Evolutionary conservation across 2,888 invertebrate genomes (phyloP).

Genomic region (Macrostomum cliftonense): DNA sequence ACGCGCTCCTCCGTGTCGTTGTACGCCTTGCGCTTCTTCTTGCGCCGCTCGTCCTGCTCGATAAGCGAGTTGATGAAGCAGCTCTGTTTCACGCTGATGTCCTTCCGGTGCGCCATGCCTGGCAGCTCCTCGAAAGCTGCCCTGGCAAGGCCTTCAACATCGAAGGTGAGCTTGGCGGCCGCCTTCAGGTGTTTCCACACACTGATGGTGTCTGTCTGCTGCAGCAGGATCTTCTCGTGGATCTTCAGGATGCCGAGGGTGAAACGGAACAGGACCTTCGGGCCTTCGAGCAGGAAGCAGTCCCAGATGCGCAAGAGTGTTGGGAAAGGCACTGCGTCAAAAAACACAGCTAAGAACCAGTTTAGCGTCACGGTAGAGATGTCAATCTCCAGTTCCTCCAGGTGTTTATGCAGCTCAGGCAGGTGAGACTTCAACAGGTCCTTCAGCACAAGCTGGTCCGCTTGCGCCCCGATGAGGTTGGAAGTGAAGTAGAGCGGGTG

Average conservation of each 20-base stretch:
- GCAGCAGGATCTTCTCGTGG: constrained; percentile 39
- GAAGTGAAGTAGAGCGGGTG: constrained; percentile 41
- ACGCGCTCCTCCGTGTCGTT: constrained; percentile 9
- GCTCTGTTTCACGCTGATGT: constrained; percentile 37
- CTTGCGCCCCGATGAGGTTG: constrained; percentile 41
- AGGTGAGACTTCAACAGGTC: constrained; percentile 39
- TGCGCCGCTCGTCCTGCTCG: constrained; percentile 35
- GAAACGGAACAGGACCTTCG: constrained; percentile 43
- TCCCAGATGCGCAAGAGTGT: constrained; percentile 43
- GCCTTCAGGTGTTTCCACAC: constrained; percentile 41
- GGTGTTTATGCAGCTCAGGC: constrained; percentile 37
- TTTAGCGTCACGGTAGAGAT: constrained; percentile 42
- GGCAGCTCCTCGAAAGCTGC: constrained; percentile 39
- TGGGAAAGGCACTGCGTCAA: constrained; percentile 41
- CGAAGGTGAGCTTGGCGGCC: constrained; percentile 38
- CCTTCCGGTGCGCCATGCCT: constrained; percentile 38
- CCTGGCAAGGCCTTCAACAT: constrained; percentile 39
- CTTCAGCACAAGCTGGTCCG: constrained; percentile 41
- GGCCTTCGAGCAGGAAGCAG: constrained; percentile 43
- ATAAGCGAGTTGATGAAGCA: constrained; percentile 37
- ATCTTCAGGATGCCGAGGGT: constrained; percentile 41
- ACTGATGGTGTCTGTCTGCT: constrained; percentile 40
- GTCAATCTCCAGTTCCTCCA: constrained; percentile 40
- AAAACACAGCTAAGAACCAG: constrained; percentile 43
- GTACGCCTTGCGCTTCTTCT: constrained; percentile 23